phyloP scores from a whole-genome alignment of 2,888 invertebrate species.

The Noctua comes region DNA sequence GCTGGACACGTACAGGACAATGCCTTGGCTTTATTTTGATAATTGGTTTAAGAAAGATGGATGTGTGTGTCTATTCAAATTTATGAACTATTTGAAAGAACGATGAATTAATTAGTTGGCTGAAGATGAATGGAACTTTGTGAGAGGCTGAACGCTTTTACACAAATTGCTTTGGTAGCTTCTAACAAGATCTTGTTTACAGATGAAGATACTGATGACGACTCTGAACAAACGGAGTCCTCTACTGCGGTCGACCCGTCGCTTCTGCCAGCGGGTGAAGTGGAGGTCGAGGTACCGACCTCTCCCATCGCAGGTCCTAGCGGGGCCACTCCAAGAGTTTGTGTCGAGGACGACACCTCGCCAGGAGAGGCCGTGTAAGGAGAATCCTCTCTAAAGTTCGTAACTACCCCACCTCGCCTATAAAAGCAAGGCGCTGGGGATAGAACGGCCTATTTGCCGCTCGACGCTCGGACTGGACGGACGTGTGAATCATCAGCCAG shows the following conservation, averaged over 20 bases:
- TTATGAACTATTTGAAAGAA: background rate
- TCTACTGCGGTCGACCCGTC: background rate
- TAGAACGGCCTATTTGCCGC: too few relatives aligned
- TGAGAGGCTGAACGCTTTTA: slow-evolving; percentile 13
- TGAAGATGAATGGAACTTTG: background rate
- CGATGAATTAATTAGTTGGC: background rate
- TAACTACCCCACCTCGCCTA: slow-evolving; percentile 4
- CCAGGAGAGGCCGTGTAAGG: slow-evolving; percentile 18
- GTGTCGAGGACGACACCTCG: slow-evolving; percentile 11
- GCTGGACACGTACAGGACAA: too few relatives aligned
- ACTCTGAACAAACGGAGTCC: slow-evolving; percentile 4
- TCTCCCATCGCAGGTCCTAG: slow-evolving; percentile 10
- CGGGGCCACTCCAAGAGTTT: background rate
- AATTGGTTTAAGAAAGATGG: slow-evolving; percentile 2
- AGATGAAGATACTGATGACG: slow-evolving; percentile 7
- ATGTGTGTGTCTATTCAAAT: background rate
- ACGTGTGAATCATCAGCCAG: too few relatives aligned
- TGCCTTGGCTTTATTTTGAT: too few relatives aligned
- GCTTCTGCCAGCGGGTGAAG: background rate
- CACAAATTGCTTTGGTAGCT: background rate
- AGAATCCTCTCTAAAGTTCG: background rate
- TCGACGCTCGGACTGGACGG: too few relatives aligned
- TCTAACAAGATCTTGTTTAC: background rate
- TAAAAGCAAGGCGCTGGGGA: too few relatives aligned
- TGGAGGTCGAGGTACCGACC: background rate